Conservation (phyloP, 2,113 vertebrate species). For the Elgaria multicarinata region DNA sequence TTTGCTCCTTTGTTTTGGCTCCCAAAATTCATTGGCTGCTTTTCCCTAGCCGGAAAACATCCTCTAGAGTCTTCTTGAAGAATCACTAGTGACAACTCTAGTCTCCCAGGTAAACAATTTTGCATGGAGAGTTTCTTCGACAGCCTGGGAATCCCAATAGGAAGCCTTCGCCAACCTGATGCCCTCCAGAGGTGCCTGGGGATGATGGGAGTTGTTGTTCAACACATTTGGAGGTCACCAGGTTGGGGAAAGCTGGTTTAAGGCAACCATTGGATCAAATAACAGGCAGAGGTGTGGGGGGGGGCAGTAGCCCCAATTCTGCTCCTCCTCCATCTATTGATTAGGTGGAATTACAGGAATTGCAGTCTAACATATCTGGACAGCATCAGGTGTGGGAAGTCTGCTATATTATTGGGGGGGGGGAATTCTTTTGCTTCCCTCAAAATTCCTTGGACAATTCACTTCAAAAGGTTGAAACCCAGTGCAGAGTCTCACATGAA, state of each 20-base stretch:
- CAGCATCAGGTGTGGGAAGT: neutral
- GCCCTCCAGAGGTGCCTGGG: neutral
- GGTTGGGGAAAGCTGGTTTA: neutral
- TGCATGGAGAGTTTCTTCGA: no score
- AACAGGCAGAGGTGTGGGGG: fast-evolving
- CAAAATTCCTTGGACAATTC: neutral
- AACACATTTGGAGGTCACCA: neutral
- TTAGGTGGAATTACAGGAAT: neutral
- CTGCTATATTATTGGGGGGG: neutral
- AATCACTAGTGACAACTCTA: no score
- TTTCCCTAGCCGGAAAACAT: no score
- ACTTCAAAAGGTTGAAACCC: neutral
- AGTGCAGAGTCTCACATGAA: neutral
- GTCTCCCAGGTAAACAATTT: no score
- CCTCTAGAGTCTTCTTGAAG: no score
- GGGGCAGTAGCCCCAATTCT: neutral
- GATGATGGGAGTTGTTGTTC: neutral
- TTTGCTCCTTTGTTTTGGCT: no score
- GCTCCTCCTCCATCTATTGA: neutral
- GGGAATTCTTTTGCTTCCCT: neutral
- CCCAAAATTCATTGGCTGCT: no score
- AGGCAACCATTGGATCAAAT: neutral
- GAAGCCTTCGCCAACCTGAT: neutral
- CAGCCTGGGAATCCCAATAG: no score
- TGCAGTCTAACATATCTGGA: no score